A percentile compares a stretch with the other conserved stretches of the same genome.
Conservation (phyloP, 2,113 vertebrate genomes). For the Podiceps cristatus region DNA sequence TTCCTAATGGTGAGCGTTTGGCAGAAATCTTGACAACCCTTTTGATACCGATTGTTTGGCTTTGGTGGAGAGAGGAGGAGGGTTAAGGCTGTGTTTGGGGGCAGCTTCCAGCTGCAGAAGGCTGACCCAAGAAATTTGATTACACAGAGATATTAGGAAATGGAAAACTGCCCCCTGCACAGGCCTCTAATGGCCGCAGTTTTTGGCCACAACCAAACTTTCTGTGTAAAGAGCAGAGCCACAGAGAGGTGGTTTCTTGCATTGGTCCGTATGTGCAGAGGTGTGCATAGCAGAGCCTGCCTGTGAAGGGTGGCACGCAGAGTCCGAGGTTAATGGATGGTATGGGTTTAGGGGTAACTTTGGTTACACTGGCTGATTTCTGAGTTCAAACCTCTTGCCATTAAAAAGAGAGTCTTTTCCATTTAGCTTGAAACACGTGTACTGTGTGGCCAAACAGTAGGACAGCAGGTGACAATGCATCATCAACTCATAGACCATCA, state of each 20-base stretch:
- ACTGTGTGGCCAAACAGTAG: not conserved
- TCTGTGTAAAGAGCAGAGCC: not conserved
- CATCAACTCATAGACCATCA: not conserved
- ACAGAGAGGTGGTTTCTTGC: not conserved
- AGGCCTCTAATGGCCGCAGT: not conserved
- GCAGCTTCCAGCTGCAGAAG: not conserved
- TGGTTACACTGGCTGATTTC: not conserved
- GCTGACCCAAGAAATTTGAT: not conserved
- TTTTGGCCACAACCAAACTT: not conserved
- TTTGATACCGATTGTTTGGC: not conserved
- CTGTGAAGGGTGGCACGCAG: fast-evolving
- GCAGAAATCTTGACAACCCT: not conserved
- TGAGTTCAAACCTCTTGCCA: not conserved
- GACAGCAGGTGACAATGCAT: not conserved
- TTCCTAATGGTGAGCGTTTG: not conserved
- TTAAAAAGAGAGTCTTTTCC: not conserved
- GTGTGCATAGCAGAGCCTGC: not conserved
- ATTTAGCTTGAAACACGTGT: not conserved
- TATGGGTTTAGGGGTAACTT: not conserved
- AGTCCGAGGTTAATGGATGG: not conserved
- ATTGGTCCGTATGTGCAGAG: fast-evolving
- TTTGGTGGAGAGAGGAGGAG: not conserved
- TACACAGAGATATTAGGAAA: not conserved
- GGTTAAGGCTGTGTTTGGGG: not conserved
- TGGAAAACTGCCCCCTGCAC: not conserved